Conservation (phyloP, 2,113 vertebrate genomes). For the Cyanoderma ruficeps region DNA sequence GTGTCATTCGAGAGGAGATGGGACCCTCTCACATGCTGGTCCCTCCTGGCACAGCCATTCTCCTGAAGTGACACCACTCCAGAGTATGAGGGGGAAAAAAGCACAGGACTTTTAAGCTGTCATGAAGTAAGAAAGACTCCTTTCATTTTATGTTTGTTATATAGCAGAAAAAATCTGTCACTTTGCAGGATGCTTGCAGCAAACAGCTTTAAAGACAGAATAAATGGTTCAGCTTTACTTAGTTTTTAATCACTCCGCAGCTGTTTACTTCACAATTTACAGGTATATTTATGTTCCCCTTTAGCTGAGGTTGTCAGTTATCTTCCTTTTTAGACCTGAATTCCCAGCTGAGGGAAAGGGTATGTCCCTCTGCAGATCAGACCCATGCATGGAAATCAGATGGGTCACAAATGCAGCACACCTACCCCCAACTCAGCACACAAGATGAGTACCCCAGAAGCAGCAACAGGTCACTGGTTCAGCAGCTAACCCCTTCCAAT, state of each 20-base stretch:
- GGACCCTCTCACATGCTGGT: accelerated
- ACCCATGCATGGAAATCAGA: background rate
- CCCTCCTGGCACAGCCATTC: background rate
- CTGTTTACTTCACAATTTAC: conserved; percentile 41
- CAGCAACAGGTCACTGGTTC: background rate
- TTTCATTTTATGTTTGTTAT: conserved; percentile 50
- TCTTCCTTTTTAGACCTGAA: background rate
- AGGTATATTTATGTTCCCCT: background rate
- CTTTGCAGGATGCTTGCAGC: conserved; percentile 49
- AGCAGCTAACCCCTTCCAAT: background rate
- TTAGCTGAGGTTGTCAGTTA: background rate
- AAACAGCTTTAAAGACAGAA: conserved; percentile 61
- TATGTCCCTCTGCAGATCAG: accelerated
- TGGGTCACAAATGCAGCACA: background rate
- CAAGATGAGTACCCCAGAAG: background rate
- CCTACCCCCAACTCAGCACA: background rate
- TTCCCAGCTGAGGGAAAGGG: background rate
- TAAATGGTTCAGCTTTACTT: conserved; percentile 60
- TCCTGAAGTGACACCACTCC: conserved; percentile 7
- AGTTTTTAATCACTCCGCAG: conserved; percentile 63
- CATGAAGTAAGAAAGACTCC: conserved; percentile 43
- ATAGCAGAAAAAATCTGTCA: conserved; percentile 55
- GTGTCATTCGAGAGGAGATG: accelerated
- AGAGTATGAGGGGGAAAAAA: background rate
- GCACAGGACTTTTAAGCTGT: conserved; percentile 7